These are phyloP conservation scores for Mellivora capensis DNA, from an alignment of 2,113 vertebrate genomes.

Conservation along the genomic window DNA sequence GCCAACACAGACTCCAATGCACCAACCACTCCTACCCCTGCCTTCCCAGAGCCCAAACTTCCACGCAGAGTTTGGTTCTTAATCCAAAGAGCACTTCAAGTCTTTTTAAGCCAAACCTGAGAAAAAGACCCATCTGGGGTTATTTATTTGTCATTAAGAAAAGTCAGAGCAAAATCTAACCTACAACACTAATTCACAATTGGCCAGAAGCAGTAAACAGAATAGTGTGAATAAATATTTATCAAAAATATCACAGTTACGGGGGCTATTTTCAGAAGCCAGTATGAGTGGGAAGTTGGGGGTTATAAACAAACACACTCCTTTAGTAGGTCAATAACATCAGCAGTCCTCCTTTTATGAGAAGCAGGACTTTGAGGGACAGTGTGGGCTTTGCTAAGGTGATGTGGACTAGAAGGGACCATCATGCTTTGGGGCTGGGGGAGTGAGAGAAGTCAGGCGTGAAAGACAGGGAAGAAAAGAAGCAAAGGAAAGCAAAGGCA, in stretches of 20 bases:
- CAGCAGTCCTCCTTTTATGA: slow-evolving; percentile 62
- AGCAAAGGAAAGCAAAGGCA: slow-evolving; percentile 32
- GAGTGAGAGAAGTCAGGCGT: slow-evolving; percentile 37
- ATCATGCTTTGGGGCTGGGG: slow-evolving; percentile 53
- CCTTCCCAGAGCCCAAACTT: not conserved
- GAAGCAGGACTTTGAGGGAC: slow-evolving; percentile 5
- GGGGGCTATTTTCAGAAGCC: not conserved
- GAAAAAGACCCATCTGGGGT: not conserved
- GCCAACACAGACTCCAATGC: not conserved
- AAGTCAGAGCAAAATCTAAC: slow-evolving; percentile 25
- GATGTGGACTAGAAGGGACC: slow-evolving; percentile 44
- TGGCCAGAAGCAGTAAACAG: not conserved
- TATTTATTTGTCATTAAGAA: not conserved
- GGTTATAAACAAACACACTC: slow-evolving; percentile 27
- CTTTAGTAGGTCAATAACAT: slow-evolving; percentile 71
- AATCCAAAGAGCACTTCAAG: not conserved
- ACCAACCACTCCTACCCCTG: not conserved
- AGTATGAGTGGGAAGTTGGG: not conserved
- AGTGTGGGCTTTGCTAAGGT: slow-evolving; percentile 52
- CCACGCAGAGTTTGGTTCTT: not conserved
- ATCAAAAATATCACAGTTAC: not conserved
- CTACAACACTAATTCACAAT: not conserved
- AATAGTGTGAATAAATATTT: not conserved
- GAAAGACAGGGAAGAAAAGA: not conserved
- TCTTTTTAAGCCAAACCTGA: not conserved